Percentiles rank a stretch among this genome's conserved stretches.
phyloP scores from a whole-genome alignment of 2,888 invertebrate species.

The Leptothorax acervorum region DNA sequence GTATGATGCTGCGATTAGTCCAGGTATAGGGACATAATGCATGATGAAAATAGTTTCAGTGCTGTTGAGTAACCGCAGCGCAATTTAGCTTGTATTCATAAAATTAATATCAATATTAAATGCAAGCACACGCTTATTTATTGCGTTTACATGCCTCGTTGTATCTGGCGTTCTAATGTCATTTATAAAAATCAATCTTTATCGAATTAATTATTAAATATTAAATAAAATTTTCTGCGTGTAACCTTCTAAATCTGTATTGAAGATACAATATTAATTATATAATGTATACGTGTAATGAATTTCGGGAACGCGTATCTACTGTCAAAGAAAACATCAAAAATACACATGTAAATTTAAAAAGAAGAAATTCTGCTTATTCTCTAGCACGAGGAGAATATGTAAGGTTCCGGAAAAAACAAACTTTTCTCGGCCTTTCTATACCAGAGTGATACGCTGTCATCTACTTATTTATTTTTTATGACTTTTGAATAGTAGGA shows the following conservation, averaged over 20 bases:
- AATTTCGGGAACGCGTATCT: no score
- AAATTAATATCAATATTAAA: slow-evolving; percentile 20
- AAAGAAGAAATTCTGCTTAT: background rate
- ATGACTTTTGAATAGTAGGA: background rate
- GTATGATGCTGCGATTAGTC: slow-evolving; percentile 15
- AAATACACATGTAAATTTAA: background rate
- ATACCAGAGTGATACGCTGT: background rate
- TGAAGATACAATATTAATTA: background rate
- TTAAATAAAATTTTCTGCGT: background rate
- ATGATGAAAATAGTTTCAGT: slow-evolving; percentile 22
- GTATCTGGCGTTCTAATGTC: background rate
- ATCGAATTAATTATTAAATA: background rate
- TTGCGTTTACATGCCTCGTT: background rate
- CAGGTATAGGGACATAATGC: slow-evolving; percentile 1
- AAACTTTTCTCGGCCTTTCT: background rate
- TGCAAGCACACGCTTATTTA: background rate
- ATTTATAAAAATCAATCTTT: background rate
- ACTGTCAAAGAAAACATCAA: background rate
- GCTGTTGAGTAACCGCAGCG: background rate
- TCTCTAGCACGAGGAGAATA: background rate
- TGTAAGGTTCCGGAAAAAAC: background rate
- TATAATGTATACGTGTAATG: no score
- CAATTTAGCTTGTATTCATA: slow-evolving; percentile 11
- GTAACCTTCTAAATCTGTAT: background rate
- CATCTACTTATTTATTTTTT: background rate